phyloP scores from a whole-genome alignment of 2,113 vertebrate species.

The Clarias gariepinus region DNA sequence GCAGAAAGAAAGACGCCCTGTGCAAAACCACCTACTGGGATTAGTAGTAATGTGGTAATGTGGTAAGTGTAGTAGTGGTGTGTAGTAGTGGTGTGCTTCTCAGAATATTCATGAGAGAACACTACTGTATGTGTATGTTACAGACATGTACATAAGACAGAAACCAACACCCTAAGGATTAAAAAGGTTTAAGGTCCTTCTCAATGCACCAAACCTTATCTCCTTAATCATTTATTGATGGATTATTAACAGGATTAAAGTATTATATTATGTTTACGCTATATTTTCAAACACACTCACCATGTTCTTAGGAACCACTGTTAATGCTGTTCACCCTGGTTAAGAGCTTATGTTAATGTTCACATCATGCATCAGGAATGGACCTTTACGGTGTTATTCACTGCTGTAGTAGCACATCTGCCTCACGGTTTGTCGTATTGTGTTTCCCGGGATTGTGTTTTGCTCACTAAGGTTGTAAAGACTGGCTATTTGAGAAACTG shows the following conservation, averaged over 20 bases:
- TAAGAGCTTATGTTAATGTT: not conserved
- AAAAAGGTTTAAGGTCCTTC: not conserved
- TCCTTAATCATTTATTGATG: not conserved
- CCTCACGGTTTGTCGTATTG: not conserved
- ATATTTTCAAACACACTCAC: not conserved
- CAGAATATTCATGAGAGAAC: not conserved
- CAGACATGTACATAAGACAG: not conserved
- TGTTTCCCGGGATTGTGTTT: not conserved
- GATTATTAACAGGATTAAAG: not conserved
- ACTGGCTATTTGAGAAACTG: not conserved
- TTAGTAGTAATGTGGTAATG: not conserved
- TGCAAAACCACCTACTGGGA: slow-evolving; percentile 9
- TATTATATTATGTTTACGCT: not conserved
- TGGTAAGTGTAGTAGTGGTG: too few relatives aligned
- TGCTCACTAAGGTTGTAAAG: not conserved
- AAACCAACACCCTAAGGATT: not conserved
- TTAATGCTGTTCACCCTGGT: not conserved
- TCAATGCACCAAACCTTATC: too few relatives aligned
- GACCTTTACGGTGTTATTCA: not conserved
- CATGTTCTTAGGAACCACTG: not conserved
- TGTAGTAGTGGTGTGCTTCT: too few relatives aligned
- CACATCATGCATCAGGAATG: not conserved
- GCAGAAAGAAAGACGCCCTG: slow-evolving; percentile 18
- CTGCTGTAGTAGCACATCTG: not conserved
- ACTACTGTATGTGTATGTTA: not conserved